Conservation (phyloP, 2,888 invertebrate genomes). For the Belgica antarctica region DNA sequence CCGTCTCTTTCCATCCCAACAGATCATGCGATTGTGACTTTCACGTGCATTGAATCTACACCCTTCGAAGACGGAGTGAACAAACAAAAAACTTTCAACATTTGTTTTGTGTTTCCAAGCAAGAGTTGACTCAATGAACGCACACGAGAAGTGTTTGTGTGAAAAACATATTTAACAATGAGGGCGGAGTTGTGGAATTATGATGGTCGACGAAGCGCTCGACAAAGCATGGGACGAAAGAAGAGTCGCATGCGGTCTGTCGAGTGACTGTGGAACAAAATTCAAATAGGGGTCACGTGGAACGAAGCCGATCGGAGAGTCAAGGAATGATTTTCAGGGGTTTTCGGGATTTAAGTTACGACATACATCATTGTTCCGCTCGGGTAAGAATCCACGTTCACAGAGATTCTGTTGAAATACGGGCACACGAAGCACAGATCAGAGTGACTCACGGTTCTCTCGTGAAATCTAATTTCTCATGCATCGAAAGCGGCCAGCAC, state of each 20-base stretch:
- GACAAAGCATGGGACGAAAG: background rate
- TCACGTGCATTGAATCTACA: constrained; percentile 15
- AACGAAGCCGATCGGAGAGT: background rate
- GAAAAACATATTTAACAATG: constrained; percentile 43
- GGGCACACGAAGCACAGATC: background rate
- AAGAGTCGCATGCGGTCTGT: constrained; percentile 25
- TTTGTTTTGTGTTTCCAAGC: background rate
- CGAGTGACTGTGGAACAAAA: background rate
- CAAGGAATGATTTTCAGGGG: background rate
- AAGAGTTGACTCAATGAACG: background rate
- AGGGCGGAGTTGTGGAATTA: constrained; percentile 42
- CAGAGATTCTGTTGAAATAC: constrained; percentile 14
- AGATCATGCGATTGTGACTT: constrained; percentile 35
- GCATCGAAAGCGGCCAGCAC: background rate
- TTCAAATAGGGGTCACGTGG: constrained; percentile 34
- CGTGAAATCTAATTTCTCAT: constrained; percentile 8
- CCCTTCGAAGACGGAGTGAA: background rate
- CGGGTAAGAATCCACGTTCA: background rate
- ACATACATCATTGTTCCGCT: constrained; percentile 2
- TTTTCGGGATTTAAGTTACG: background rate
- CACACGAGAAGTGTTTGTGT: constrained; percentile 34
- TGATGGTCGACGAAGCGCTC: constrained; percentile 32
- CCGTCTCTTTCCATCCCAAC: background rate
- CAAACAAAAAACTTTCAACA: background rate
- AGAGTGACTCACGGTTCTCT: constrained; percentile 25